These are phyloP conservation scores for Girardia tigrina DNA, from an alignment of 2,888 invertebrate species.

Conservation along the genomic window DNA sequence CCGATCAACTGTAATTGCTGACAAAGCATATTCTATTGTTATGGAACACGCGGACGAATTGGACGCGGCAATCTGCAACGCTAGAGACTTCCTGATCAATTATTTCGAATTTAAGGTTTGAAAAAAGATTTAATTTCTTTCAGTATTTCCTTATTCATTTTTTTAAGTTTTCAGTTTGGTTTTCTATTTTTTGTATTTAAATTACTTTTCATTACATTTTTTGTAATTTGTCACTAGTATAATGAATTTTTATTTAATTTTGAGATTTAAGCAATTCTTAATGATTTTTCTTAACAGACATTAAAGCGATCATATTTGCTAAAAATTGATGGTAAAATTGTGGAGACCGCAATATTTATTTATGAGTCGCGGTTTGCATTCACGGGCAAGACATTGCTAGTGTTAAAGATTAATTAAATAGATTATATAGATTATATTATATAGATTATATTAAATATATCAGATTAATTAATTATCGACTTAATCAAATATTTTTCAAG, in stretches of 20 bases:
- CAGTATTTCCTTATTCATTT: too few relatives aligned
- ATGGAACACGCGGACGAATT: slow-evolving; percentile 53
- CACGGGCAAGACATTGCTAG: slow-evolving; percentile 80
- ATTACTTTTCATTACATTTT: too few relatives aligned
- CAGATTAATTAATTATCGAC: too few relatives aligned
- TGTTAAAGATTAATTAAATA: slow-evolving; percentile 68
- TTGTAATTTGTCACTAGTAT: too few relatives aligned
- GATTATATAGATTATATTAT: background rate
- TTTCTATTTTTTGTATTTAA: too few relatives aligned
- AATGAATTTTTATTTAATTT: too few relatives aligned
- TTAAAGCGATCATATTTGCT: slow-evolving; percentile 82
- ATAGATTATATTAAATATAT: background rate
- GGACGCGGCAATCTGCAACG: slow-evolving; percentile 87
- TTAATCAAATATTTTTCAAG: too few relatives aligned
- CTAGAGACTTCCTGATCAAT: slow-evolving; percentile 86
- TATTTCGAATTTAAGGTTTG: slow-evolving; percentile 96
- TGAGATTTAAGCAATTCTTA: too few relatives aligned
- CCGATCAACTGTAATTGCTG: slow-evolving; percentile 69
- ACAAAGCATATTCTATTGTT: slow-evolving; percentile 56
- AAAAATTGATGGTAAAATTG: slow-evolving; percentile 76
- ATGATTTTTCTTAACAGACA: too few relatives aligned
- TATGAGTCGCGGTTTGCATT: slow-evolving; percentile 89
- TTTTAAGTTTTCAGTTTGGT: too few relatives aligned
- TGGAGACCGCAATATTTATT: slow-evolving; percentile 96
- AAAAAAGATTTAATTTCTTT: too few relatives aligned